Conservation (phyloP, 53 echinoderm and acorn worm species). For the Actinopyga echinites region DNA sequence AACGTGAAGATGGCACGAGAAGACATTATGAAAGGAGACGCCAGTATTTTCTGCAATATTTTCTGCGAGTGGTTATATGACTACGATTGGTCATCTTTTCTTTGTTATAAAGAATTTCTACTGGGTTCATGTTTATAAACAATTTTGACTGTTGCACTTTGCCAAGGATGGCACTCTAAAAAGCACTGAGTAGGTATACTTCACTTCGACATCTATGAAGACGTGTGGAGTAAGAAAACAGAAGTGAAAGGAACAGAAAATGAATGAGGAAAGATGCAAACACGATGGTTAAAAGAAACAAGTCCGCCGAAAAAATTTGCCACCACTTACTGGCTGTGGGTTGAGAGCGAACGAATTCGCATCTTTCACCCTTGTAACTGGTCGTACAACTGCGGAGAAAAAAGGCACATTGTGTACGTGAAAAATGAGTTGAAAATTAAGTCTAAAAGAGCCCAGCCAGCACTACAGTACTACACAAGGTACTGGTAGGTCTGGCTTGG, state of each 20-base stretch:
- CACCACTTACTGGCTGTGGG: constrained; percentile 20
- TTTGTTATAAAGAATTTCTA: too few relatives aligned
- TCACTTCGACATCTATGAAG: constrained; percentile 33
- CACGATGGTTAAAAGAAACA: constrained; percentile 36
- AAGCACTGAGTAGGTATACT: background rate
- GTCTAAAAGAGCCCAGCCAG: background rate
- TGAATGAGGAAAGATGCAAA: constrained; percentile 32
- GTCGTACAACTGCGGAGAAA: constrained; percentile 22
- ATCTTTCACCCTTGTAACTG: constrained; percentile 25
- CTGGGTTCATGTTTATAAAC: too few relatives aligned
- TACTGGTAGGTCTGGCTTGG: background rate
- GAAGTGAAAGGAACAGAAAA: constrained; percentile 14
- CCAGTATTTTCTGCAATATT: too few relatives aligned
- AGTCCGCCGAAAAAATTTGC: constrained; percentile 35
- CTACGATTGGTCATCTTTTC: too few relatives aligned
- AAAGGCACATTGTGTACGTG: constrained; percentile 7
- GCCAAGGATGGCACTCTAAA: too few relatives aligned
- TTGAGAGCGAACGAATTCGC: constrained; percentile 38
- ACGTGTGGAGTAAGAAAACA: constrained; percentile 1
- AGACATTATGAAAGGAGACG: too few relatives aligned
- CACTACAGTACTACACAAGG: background rate
- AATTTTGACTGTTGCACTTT: too few relatives aligned
- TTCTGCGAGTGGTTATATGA: too few relatives aligned
- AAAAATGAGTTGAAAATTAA: background rate
- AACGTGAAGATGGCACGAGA: too few relatives aligned